Evolutionary conservation across 53 echinoderm and acorn worm genomes (phyloP).

Genomic region (Stichopus horrens): DNA sequence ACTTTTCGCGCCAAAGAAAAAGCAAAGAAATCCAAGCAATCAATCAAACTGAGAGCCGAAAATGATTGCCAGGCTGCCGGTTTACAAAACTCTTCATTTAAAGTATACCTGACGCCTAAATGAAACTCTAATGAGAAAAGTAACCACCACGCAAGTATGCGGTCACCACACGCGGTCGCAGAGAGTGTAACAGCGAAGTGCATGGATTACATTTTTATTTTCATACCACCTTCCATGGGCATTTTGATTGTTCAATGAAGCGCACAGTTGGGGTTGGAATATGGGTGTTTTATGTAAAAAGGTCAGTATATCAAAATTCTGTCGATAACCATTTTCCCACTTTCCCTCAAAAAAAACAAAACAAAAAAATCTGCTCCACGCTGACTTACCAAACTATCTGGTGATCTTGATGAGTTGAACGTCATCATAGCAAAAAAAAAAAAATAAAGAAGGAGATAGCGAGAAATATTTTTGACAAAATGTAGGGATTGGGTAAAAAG

Average conservation of each 20-base stretch:
- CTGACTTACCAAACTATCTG: not conserved
- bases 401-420: not conserved
- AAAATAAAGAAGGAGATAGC: not conserved
- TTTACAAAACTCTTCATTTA: conserved; percentile 22
- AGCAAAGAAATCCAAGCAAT: not conserved
- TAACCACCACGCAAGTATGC: conserved; percentile 16
- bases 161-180: conserved; percentile 30
- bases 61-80: conserved; percentile 24
- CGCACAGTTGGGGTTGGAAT: conserved; percentile 9
- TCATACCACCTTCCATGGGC: not conserved
- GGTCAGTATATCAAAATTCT: conserved; percentile 15
- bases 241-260: conserved; percentile 1
- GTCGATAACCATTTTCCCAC: not conserved
- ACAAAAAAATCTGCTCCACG: not conserved
- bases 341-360: not conserved
- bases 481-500: too few species aligned
- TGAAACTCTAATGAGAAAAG: conserved; percentile 43
- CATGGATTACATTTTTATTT: not conserved
- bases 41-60: conserved; percentile 4
- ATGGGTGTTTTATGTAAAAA: conserved; percentile 2
- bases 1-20: not conserved
- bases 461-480: too few species aligned
- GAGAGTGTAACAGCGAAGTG: not conserved
- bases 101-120: conserved; percentile 44
- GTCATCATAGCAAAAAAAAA: not conserved